phyloP scores from a whole-genome alignment of 2,888 invertebrate genomes.

The Lasioglossum marginatum region DNA sequence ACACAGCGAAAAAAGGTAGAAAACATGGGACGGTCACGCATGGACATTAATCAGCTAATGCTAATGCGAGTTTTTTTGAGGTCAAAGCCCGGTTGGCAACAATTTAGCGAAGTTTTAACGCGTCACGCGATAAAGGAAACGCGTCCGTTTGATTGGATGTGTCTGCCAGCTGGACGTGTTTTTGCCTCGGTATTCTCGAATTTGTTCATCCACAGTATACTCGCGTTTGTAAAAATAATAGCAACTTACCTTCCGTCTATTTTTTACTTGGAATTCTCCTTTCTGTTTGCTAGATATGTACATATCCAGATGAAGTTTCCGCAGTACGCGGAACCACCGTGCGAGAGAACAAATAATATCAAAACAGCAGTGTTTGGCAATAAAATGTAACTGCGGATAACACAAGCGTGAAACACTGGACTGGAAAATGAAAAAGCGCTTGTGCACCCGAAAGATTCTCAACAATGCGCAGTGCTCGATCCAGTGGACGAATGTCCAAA shows the following conservation, averaged over 20 bases:
- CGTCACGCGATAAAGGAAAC: constrained; percentile 42
- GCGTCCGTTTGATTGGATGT: not conserved
- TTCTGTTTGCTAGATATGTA: not conserved
- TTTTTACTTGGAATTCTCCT: not conserved
- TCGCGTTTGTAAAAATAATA: not conserved
- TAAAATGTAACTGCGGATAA: not conserved
- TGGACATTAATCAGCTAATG: constrained; percentile 79
- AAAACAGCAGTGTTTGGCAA: not conserved
- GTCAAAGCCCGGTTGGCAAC: constrained; percentile 52
- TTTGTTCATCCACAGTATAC: not conserved
- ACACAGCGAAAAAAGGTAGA: constrained; percentile 29
- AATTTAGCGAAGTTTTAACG: constrained; percentile 38
- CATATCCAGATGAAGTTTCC: not conserved
- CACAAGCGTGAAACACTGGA: not conserved
- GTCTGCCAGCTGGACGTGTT: not conserved
- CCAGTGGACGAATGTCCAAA: too few relatives aligned
- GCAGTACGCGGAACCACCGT: not conserved
- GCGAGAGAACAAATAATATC: not conserved
- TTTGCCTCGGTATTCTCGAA: not conserved
- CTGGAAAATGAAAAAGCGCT: not conserved
- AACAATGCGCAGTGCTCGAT: too few relatives aligned
- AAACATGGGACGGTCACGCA: constrained; percentile 29
- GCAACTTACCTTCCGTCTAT: not conserved
- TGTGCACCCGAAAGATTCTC: not conserved
- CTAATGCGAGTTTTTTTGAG: constrained; percentile 60